Percentiles rank a stretch among this genome's conserved stretches.
Conservation (phyloP, 2,888 invertebrate species). For the Tiliacea aurago region DNA sequence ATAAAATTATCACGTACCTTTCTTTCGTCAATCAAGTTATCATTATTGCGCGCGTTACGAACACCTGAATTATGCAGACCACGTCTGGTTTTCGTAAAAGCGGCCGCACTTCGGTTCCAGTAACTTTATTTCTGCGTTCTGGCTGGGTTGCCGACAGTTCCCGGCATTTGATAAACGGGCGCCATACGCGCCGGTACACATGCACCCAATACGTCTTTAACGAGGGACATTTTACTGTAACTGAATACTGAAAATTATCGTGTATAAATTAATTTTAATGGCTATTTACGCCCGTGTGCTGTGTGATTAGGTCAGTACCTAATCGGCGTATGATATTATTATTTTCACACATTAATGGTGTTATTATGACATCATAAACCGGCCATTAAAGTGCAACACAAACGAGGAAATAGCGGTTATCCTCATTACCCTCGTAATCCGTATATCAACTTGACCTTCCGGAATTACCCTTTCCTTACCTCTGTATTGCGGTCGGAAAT, state of each 20-base stretch:
- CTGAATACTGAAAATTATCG: slow-evolving; percentile 13
- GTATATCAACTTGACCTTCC: slow-evolving; percentile 35
- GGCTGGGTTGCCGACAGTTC: slow-evolving; percentile 46
- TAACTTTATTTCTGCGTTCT: slow-evolving; percentile 49
- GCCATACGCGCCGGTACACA: slow-evolving; percentile 59
- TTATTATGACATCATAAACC: slow-evolving; percentile 13
- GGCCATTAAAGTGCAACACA: slow-evolving; percentile 26
- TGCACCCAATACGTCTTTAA: slow-evolving; percentile 55
- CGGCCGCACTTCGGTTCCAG: slow-evolving; percentile 56
- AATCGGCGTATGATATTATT: not conserved
- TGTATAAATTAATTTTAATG: slow-evolving; percentile 1
- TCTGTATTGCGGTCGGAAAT: slow-evolving; percentile 1
- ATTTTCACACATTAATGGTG: not conserved
- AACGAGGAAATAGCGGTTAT: slow-evolving; percentile 40
- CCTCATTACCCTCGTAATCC: slow-evolving; percentile 23
- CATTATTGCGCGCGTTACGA: slow-evolving; percentile 51
- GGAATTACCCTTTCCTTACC: slow-evolving; percentile 8
- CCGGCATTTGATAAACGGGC: slow-evolving; percentile 70
- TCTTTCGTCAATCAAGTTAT: slow-evolving; percentile 62
- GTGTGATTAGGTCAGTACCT: too few relatives aligned
- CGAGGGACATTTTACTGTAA: slow-evolving; percentile 17
- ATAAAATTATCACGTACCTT: slow-evolving; percentile 62
- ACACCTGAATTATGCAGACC: slow-evolving; percentile 56
- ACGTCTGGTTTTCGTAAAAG: slow-evolving; percentile 54
- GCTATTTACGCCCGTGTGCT: not conserved